These are phyloP conservation scores for Coluber constrictor DNA, from an alignment of 2,797 vertebrate genomes.

Conservation along the genomic window DNA sequence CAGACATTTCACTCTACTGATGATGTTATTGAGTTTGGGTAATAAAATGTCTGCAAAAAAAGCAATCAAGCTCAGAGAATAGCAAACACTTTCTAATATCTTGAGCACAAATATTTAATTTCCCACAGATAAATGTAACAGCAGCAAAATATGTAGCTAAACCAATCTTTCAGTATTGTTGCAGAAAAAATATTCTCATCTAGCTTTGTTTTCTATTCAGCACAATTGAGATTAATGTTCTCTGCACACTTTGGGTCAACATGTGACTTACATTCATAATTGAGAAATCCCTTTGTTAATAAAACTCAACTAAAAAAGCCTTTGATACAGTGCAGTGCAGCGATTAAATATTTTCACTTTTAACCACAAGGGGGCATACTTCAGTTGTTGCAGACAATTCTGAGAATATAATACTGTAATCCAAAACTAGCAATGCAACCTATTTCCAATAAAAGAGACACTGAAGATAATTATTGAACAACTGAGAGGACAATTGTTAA, in stretches of 20 bases:
- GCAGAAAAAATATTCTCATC: not conserved
- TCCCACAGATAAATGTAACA: not conserved
- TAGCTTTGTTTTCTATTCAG: not conserved
- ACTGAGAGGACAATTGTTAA: not conserved
- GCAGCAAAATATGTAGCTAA: not conserved
- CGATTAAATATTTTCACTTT: not conserved
- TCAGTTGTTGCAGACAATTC: conserved; percentile 12
- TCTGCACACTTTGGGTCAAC: not conserved
- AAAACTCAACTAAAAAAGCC: accelerated
- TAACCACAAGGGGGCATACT: conserved; percentile 56
- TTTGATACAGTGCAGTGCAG: not conserved
- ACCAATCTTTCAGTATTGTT: not conserved
- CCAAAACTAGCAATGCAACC: not conserved
- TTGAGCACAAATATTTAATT: not conserved
- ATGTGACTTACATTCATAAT: not conserved
- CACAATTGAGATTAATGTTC: not conserved
- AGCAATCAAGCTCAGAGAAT: not conserved
- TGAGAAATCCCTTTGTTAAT: not conserved
- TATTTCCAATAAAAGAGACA: not conserved
- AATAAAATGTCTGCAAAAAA: not conserved
- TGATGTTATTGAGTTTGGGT: not conserved
- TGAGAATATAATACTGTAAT: not conserved
- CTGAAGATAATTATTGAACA: not conserved
- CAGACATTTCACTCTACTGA: not conserved
- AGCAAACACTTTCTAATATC: not conserved